Conservation (phyloP, 2,113 vertebrate genomes). For the Ia io region DNA sequence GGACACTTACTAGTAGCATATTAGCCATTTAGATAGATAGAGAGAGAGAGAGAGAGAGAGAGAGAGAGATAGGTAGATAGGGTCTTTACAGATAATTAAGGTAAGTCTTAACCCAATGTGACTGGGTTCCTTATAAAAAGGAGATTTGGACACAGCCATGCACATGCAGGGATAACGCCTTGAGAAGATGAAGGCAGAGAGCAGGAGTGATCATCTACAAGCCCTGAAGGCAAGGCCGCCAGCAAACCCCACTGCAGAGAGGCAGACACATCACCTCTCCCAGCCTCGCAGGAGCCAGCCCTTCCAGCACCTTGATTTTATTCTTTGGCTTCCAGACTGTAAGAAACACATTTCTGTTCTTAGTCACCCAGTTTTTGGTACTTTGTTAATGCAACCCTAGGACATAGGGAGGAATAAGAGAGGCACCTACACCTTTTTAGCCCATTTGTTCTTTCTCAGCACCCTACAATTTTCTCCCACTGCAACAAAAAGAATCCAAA, state of each 20-base stretch:
- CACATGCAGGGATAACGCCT: background rate
- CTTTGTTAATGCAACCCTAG: background rate
- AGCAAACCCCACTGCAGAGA: background rate
- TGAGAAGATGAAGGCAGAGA: background rate
- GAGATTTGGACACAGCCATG: background rate
- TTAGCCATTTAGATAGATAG: background rate
- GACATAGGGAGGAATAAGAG: background rate
- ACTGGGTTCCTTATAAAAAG: background rate
- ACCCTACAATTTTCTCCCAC: background rate
- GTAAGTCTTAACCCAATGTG: background rate
- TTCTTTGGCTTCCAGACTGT: background rate
- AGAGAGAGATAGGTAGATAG: background rate
- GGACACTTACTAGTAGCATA: no score
- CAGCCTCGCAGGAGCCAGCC: background rate
- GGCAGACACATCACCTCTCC: fast-evolving
- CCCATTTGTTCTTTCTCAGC: background rate
- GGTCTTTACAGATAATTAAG: background rate
- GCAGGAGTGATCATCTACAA: background rate
- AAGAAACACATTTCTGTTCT: background rate
- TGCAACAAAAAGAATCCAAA: background rate
- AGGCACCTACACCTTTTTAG: background rate
- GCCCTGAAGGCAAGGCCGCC: background rate
- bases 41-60: background rate
- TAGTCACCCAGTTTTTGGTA: background rate
- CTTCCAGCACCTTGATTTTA: background rate